Evolutionary conservation across 2,888 invertebrate species (phyloP), one percentile per base, ranked within the genome.

Genomic region (Pheosia gnoma): DNA sequence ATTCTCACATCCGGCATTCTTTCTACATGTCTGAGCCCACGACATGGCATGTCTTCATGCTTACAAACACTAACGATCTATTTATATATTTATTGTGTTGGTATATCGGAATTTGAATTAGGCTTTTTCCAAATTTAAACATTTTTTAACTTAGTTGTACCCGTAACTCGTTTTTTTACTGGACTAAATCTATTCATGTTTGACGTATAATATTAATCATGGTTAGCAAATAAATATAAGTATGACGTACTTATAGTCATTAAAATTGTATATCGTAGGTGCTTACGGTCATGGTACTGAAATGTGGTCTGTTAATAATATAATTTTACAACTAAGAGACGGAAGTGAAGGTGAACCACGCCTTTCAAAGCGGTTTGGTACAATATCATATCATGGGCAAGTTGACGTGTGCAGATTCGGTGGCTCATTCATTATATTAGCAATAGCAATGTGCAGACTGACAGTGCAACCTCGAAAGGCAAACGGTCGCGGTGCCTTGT

Each of bases 261-360:
- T 25, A 25, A 25, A 0, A 25, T 25, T 25, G 25, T 25, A 25
- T 25, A 25, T 25, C 2, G 25, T 25, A 25, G 25, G 0, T 25
- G 2, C 25, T 1, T 25, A 25, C 25, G 25, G 0, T 25, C 25
- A 41, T 61, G 61, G 37, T 61, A 65, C 59, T 70, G 60, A 64
- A 59, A 57, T 39, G 58, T 9, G 1, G 53, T 39, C 45, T 13
- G 25, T 53, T 57, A 58, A 68, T 62, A 55, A 61, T 25, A 49
- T 59, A 53, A 58, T 54, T 25, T 43, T 59, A 55, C 37, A 59
- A 60, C 51, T 60, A 8, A 49, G 57, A 53, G 53, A 57, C 58
- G 63, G 65, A 66, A 70, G 60, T 68, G 70, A 68, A 69, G 62
- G 67, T 66, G 61, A 67, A 68, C 65, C 59, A 61, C 61, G 62